Evolutionary conservation across 2,113 vertebrate species (phyloP).

Genomic region (Euleptes europaea): DNA sequence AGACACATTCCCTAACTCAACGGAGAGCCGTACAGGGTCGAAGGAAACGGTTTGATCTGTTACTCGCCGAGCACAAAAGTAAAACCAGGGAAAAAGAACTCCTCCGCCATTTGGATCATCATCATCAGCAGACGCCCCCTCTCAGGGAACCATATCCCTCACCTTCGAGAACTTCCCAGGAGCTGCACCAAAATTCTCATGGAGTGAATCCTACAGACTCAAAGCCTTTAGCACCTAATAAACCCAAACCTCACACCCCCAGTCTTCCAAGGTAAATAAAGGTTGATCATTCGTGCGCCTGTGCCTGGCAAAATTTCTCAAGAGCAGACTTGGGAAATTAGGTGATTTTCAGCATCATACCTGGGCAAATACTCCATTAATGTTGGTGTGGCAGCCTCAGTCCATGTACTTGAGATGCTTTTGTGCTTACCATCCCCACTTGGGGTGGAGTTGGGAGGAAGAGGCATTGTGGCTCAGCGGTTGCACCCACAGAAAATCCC

Average conservation of each 20-base stretch:
- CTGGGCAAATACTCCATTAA: not conserved
- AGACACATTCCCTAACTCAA: constrained; percentile 99
- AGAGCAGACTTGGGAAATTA: not conserved
- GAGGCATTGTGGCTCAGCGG: too few relatives aligned
- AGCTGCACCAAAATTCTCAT: constrained; percentile 87
- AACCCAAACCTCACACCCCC: constrained; percentile 93
- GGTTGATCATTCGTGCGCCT: not conserved
- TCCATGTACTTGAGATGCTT: not conserved
- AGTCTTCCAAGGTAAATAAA: constrained; percentile 94
- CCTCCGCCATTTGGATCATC: constrained; percentile 87
- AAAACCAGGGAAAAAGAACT: constrained; percentile 94
- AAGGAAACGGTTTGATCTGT: constrained; percentile 95
- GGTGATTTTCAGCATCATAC: not conserved
- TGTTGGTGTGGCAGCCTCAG: not conserved
- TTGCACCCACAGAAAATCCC: too few relatives aligned
- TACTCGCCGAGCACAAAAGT: constrained; percentile 98
- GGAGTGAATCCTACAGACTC: constrained; percentile 85
- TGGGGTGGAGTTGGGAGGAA: too few relatives aligned
- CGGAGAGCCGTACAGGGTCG: constrained; percentile 96
- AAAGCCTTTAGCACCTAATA: constrained; percentile 89
- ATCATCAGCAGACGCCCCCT: constrained; percentile 89
- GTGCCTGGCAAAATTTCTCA: not conserved
- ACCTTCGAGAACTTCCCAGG: constrained; percentile 84
- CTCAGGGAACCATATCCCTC: constrained; percentile 97
- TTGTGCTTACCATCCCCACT: not conserved